A percentile compares a stretch with the other conserved stretches of the same genome.
These are phyloP conservation scores for Sebastes glaucus DNA, from an alignment of 2,797 vertebrate species.

Conservation along the genomic window DNA sequence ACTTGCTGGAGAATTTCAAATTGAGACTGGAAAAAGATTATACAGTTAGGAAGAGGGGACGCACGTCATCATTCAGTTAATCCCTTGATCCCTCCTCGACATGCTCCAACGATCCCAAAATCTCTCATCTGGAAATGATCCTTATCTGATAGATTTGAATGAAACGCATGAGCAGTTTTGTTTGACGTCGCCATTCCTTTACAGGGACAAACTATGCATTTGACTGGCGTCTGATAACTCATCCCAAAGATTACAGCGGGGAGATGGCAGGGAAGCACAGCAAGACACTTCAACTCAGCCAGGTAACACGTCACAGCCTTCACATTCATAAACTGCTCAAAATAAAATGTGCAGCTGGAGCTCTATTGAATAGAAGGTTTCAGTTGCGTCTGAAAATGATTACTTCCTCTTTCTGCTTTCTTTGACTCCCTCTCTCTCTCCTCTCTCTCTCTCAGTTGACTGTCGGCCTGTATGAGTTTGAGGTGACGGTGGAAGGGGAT, in stretches of 20 bases:
- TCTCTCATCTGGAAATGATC: background rate
- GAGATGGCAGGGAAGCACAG: constrained; percentile 94
- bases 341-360: background rate
- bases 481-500: constrained; percentile 87
- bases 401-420: background rate
- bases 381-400: background rate
- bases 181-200: background rate
- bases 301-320: constrained; percentile 79
- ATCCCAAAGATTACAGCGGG: constrained; percentile 94
- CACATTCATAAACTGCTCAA: background rate
- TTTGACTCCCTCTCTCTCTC: background rate
- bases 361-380: background rate
- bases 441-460: constrained; percentile 85
- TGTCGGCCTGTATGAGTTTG: constrained; percentile 95
- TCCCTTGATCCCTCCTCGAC: constrained; percentile 13
- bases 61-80: constrained; percentile 20
- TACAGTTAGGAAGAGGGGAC: background rate
- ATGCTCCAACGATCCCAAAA: background rate
- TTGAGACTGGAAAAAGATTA: constrained; percentile 26
- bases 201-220: constrained; percentile 89
- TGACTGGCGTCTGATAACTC: constrained; percentile 93
- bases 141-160: constrained; percentile 6
- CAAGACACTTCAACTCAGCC: constrained; percentile 90
- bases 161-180: background rate
- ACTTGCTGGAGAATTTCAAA: constrained; percentile 8